Evolutionary conservation across 2,113 vertebrate species (phyloP).

Genomic region (Paracanthobrama guichenoti): DNA sequence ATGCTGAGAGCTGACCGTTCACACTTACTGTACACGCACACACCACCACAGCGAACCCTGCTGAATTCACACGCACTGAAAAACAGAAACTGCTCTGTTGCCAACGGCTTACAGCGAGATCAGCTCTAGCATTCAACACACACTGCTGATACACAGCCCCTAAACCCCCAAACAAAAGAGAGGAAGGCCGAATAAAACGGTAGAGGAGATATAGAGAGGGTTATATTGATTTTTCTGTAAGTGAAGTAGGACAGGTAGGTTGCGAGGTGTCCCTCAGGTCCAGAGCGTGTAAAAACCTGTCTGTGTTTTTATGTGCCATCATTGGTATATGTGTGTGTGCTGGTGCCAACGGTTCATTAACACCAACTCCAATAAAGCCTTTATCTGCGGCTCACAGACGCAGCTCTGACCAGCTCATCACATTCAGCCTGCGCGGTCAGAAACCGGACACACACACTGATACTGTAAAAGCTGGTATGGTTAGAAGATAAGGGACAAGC

Average conservation of each 20-base stretch:
- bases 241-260: constrained; percentile 33
- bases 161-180: constrained; percentile 37
- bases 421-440: background rate
- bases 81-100: constrained; percentile 33
- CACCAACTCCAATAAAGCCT: constrained; percentile 55
- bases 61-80: background rate
- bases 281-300: constrained; percentile 22
- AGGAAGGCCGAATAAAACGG: constrained; percentile 20
- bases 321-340: constrained; percentile 13
- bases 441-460: constrained; percentile 8
- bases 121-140: constrained; percentile 35
- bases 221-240: constrained; percentile 50
- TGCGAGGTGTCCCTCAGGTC: constrained; percentile 23
- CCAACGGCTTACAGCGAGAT: constrained; percentile 33
- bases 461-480: background rate
- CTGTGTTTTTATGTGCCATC: constrained; percentile 10
- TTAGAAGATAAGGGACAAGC: constrained; percentile 16
- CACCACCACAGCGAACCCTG: constrained; percentile 13
- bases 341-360: constrained; percentile 43
- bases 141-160: constrained; percentile 8
- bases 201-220: constrained; percentile 20
- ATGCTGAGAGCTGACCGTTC: background rate
- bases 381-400: constrained; percentile 57
- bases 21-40: constrained; percentile 22
- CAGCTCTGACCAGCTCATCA: constrained; percentile 27